A percentile compares a stretch with the other conserved stretches of the same genome.
phyloP scores from a whole-genome alignment of 2,797 vertebrate genomes.

The Nothura maculosa region DNA sequence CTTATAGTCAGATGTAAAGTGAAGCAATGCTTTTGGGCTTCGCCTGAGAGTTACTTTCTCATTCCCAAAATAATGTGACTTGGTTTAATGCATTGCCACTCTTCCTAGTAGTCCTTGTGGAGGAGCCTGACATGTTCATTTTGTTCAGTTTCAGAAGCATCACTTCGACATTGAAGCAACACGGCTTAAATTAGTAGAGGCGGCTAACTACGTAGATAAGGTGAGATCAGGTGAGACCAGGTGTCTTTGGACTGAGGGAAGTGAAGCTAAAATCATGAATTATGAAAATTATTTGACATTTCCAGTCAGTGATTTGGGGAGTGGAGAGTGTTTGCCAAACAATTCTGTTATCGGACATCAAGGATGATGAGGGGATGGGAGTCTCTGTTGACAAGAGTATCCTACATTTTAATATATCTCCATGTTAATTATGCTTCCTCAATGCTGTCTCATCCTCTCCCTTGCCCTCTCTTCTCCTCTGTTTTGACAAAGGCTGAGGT shows the following conservation, averaged over 20 bases:
- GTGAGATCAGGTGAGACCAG: conserved; percentile 87
- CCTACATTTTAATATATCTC: not conserved
- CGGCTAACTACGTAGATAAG: conserved; percentile 97
- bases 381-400: not conserved
- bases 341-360: not conserved
- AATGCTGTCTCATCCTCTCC: not conserved
- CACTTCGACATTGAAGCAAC: conserved; percentile 82
- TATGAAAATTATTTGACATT: not conserved
- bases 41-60: not conserved
- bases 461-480: no score
- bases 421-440: not conserved
- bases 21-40: not conserved
- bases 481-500: not conserved
- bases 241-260: not conserved
- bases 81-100: not conserved
- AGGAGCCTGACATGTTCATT: not conserved
- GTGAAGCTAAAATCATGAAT: not conserved
- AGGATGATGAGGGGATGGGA: fast-evolving
- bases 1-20: not conserved
- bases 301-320: not conserved
- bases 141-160: conserved; percentile 91
- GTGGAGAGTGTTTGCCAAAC: not conserved
- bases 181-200: conserved; percentile 89
- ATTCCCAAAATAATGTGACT: not conserved
- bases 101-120: not conserved